Evolutionary conservation across 2,113 vertebrate species (phyloP).

Genomic region (Petroica traversi): DNA sequence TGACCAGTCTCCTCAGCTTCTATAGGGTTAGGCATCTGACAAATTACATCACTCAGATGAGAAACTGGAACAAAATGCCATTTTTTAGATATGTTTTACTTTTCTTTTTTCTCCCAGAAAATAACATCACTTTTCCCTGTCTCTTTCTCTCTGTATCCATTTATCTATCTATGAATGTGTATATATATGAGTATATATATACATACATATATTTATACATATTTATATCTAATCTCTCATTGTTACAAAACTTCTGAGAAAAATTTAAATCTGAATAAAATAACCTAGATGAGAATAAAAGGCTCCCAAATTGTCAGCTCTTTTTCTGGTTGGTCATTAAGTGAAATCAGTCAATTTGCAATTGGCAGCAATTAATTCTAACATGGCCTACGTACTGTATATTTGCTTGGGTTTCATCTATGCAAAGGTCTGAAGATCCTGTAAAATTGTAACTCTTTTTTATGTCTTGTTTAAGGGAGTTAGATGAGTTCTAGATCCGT

Average conservation of each 20-base stretch:
- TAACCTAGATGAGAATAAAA: not conserved
- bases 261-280: not conserved
- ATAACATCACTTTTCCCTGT: not conserved
- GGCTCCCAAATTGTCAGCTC: not conserved
- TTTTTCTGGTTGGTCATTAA: not conserved
- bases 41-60: not conserved
- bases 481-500: not conserved
- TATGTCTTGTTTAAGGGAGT: not conserved
- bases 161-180: not conserved
- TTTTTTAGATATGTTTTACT: not conserved
- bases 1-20: not conserved
- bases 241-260: not conserved
- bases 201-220: no score
- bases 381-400: fast-evolving
- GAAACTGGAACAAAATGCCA: not conserved
- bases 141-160: no score
- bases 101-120: not conserved
- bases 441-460: not conserved
- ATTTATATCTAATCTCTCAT: no score
- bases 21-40: not conserved
- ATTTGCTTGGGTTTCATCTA: not conserved
- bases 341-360: not conserved
- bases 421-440: not conserved
- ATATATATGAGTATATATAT: no score
- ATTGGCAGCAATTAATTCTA: not conserved